These are phyloP conservation scores for Cydia strobilella DNA, from an alignment of 1,140 invertebrate species.

Conservation along the genomic window DNA sequence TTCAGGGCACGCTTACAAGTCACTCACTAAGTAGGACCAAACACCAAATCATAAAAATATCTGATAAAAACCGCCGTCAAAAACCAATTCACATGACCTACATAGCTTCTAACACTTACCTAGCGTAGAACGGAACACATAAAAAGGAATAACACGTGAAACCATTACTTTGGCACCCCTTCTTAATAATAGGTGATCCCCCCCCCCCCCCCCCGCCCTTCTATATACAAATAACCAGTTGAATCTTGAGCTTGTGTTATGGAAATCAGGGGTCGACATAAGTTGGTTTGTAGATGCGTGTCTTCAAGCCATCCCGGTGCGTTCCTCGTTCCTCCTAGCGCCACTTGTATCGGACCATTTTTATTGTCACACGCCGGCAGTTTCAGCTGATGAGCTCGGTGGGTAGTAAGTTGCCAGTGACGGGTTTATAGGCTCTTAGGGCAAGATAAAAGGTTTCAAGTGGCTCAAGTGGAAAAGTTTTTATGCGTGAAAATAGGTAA, in stretches of 20 bases:
- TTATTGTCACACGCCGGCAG: constrained; percentile 70
- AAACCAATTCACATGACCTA: constrained; percentile 36
- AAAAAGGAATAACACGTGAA: constrained; percentile 71
- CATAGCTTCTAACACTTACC: constrained; percentile 58
- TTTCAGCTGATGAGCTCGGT: constrained; percentile 62
- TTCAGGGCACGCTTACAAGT: neutral
- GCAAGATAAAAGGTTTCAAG: constrained; percentile 66
- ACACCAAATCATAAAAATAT: constrained; percentile 13
- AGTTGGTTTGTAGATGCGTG: constrained; percentile 63
- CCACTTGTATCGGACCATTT: constrained; percentile 71
- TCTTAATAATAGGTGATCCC: constrained; percentile 73
- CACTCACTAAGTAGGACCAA: neutral
- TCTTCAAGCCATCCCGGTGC: constrained; percentile 58
- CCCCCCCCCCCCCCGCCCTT: too few relatives aligned
- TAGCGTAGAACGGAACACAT: constrained; percentile 63
- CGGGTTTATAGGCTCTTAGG: constrained; percentile 64
- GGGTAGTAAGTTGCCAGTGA: constrained; percentile 65
- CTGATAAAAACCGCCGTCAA: constrained; percentile 20
- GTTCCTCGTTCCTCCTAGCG: constrained; percentile 63
- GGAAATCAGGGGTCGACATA: constrained; percentile 40
- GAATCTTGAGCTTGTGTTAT: constrained; percentile 43
- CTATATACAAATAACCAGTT: constrained; percentile 48
- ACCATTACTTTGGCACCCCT: constrained; percentile 71
- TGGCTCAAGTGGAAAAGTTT: constrained; percentile 45
- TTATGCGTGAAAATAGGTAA: neutral